Evolutionary conservation across 2,113 vertebrate species (phyloP), one percentile per base, ranked within the genome.

Genomic region (Sinocyclocheilus anophthalmus): DNA sequence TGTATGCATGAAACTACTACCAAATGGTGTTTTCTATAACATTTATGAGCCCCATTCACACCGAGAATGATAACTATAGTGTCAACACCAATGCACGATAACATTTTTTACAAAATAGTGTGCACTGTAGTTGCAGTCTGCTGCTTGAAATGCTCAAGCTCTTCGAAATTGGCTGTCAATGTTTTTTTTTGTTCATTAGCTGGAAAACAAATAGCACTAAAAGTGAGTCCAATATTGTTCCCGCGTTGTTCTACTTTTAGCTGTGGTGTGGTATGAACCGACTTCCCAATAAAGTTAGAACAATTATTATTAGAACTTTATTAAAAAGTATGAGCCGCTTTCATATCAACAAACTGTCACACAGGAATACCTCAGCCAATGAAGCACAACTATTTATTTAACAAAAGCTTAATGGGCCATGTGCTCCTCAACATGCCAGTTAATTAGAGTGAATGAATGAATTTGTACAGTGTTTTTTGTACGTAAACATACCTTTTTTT

Each of bases 321-420:
- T 45, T 45, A 45, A 45, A 39, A 39, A 45, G 42, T 45, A 45
- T 45, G 42, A 10, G 9, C 42, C 39, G 7, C 42, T 82, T 69
- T 45, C 16, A 82, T 14, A 67, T 81, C 7, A 45, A 30, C 22
- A 78, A 20, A 79, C 42, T 12, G 16, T 50, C 45, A 53, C 14
- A 24, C 26, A 69, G 45, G 14, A n/a, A 22, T 37, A 67, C 45
- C 53, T 79, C 84, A 20, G 26, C 55, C 33, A 37, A 22, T 26
- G 45, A 55, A 24, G 45, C 76, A 42, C 18, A 69, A 39, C 39
- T 39, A 14, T 79, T 85, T 79, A 70, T 70, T 79, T 70, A 85
- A 76, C 83, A 33, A 42, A 70, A 5, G 42, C 33, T 22, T 65
- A 57, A 45, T 57, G 76, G 42, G 20, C 33, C 57, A 16, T 76